Evolutionary conservation across 2,113 vertebrate species (phyloP).

Genomic region (Miniopterus natalensis): DNA sequence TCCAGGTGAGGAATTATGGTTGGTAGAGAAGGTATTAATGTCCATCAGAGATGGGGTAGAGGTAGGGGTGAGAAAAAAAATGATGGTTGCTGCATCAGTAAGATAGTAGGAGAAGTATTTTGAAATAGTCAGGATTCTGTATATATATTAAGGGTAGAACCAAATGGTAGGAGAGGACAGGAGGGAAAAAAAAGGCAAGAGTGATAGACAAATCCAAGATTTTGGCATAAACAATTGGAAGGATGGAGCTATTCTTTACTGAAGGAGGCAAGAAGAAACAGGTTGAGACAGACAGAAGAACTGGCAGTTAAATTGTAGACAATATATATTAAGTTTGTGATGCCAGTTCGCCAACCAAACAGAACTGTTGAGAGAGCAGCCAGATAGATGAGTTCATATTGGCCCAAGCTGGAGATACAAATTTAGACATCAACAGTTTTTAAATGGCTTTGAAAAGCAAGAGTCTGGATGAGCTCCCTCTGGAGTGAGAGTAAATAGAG

Average conservation of each 20-base stretch:
- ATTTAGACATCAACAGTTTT: conserved; percentile 49
- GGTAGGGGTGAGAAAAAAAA: neutral
- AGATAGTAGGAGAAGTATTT: neutral
- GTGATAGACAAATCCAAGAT: neutral
- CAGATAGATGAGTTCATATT: neutral
- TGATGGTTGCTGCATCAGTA: neutral
- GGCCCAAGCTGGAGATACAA: neutral
- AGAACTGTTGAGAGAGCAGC: neutral
- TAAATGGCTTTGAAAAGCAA: neutral
- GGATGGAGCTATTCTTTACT: neutral
- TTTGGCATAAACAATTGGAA: neutral
- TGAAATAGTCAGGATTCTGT: neutral
- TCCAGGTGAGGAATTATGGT: neutral
- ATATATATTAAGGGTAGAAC: neutral
- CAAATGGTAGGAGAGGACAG: neutral
- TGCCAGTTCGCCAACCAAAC: neutral
- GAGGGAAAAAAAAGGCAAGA: neutral
- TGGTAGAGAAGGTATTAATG: neutral
- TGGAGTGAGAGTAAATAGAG: neutral
- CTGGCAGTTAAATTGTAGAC: neutral
- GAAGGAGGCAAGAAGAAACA: neutral
- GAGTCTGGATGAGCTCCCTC: conserved; percentile 3
- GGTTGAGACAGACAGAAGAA: neutral
- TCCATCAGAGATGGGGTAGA: neutral
- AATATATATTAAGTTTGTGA: neutral